Base-by-base conservation (phyloP, 2,888 invertebrate genomes). In the Caenorhabditis sp. region DNA sequence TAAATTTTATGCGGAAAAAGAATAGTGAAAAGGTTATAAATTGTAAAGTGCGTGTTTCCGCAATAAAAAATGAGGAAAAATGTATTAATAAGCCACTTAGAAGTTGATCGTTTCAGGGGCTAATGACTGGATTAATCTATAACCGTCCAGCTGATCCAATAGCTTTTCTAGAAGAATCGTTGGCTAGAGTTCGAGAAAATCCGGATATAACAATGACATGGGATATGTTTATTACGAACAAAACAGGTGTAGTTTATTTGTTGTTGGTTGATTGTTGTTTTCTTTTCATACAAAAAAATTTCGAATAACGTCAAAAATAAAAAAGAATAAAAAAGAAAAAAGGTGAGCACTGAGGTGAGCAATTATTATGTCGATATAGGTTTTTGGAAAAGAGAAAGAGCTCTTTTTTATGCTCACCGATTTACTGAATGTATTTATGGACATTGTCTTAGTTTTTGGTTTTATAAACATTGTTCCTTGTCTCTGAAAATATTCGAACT, bases 81-180 rank as follows among this genome's bases (percentile, higher is more conserved):
- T 36, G 12, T 5, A 43, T 12, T 14, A 43, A 17, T 43, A 12
- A 17, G 43, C 43, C 14, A 17, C 1, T 14, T 55, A 14, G 27
- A 58, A 19, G 31, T 21, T 21, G 8, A 51, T 55, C 3, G 17
- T 83, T 78, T 31, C 83, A 90, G 90, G 89, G 89, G 70, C 80
- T 90, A 51, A 90, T 90, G 90, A 90, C 90, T 37, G 90, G 90
- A 3, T 77, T 90, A 68, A 89, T 90, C 87, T 90, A 89, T 83
- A 88, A 89, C 70, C 84, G 89, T 55, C 90, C 90, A n/a, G 83
- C 85, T 14, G 89, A 90, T 70, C 89, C 88, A 81, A 84, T 86
- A 81, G 73, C 77, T 36, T 87, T 82, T 62, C 64, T 87, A 24
- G 83, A 87, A 68, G 70, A 77, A 21, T 80, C 83, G 3, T 67